phyloP scores from a whole-genome alignment of 1,140 invertebrate genomes.

The Danaus plexippus region DNA sequence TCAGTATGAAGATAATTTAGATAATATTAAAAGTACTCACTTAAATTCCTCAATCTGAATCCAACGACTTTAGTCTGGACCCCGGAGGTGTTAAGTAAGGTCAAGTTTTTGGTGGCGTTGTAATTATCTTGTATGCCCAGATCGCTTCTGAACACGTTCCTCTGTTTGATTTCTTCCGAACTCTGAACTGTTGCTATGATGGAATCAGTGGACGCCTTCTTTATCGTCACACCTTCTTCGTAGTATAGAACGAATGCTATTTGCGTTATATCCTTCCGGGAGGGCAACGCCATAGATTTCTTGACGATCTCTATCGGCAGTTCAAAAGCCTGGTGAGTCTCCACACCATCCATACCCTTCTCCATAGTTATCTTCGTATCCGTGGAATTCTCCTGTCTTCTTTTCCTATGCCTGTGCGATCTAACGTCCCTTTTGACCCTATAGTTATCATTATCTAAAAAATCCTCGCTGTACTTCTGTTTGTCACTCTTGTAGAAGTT shows the following conservation, averaged over 20 bases:
- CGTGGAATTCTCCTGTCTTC: conserved; percentile 49
- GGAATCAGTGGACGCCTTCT: conserved; percentile 30
- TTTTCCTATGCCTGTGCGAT: conserved; percentile 56
- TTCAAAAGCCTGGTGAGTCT: conserved; percentile 36
- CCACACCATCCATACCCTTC: conserved; percentile 28
- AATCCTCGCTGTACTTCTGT: conserved; percentile 46
- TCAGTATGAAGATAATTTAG: not conserved
- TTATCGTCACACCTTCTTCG: conserved; percentile 45
- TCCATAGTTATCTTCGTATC: conserved; percentile 35
- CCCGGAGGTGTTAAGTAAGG: conserved; percentile 51
- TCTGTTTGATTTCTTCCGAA: conserved; percentile 39
- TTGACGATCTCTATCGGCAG: conserved; percentile 46
- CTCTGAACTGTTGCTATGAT: conserved; percentile 32
- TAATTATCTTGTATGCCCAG: conserved; percentile 47
- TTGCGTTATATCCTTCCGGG: conserved; percentile 39
- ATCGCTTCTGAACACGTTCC: conserved; percentile 49
- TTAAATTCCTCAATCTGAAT: conserved; percentile 52
- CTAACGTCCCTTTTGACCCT: conserved; percentile 41
- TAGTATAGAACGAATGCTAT: conserved; percentile 64
- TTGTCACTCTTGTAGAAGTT: conserved; percentile 30
- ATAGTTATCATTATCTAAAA: conserved; percentile 36
- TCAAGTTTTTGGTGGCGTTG: conserved; percentile 50
- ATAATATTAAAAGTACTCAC: conserved; percentile 36
- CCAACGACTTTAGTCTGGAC: conserved; percentile 51
- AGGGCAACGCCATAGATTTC: conserved; percentile 33